phyloP scores from a whole-genome alignment of 1,140 invertebrate genomes.

The Nasonia longicornis region DNA sequence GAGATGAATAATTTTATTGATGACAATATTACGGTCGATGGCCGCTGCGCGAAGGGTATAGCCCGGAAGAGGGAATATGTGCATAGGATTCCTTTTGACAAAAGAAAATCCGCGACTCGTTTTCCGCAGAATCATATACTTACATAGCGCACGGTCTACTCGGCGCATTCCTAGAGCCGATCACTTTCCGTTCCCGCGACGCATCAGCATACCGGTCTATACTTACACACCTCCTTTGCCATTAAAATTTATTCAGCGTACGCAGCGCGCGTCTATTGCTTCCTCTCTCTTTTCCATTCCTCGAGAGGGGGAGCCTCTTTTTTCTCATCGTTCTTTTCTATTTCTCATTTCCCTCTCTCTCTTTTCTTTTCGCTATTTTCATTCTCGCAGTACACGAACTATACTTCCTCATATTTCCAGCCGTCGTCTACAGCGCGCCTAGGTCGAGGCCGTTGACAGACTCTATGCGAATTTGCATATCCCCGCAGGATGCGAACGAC shows the following conservation, averaged over 20 bases:
- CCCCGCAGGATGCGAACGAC: not conserved
- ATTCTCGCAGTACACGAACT: not conserved
- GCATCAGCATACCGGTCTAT: not conserved
- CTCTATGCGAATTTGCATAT: slow-evolving; percentile 1
- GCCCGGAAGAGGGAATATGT: not conserved
- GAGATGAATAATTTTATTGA: no score
- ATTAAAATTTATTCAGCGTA: slow-evolving; percentile 35
- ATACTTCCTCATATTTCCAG: slow-evolving; percentile 3
- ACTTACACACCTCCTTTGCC: slow-evolving; percentile 5
- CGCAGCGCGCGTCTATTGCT: slow-evolving; percentile 10
- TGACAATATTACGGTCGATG: no score
- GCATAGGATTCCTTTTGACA: not conserved
- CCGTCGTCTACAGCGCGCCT: not conserved
- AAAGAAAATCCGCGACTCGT: not conserved
- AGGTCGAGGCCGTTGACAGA: slow-evolving; percentile 36
- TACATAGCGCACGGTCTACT: not conserved
- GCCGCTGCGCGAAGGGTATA: no score
- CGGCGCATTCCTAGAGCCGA: not conserved
- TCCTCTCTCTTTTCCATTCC: not conserved
- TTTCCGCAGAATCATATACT: not conserved
- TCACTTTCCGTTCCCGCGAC: not conserved
- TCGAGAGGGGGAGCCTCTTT: not conserved
- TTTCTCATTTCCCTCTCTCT: slow-evolving; percentile 18
- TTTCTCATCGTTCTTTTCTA: slow-evolving; percentile 13
- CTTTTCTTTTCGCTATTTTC: not conserved